phyloP scores from a whole-genome alignment of 2,888 invertebrate species.

The Parnassius glacialis region DNA sequence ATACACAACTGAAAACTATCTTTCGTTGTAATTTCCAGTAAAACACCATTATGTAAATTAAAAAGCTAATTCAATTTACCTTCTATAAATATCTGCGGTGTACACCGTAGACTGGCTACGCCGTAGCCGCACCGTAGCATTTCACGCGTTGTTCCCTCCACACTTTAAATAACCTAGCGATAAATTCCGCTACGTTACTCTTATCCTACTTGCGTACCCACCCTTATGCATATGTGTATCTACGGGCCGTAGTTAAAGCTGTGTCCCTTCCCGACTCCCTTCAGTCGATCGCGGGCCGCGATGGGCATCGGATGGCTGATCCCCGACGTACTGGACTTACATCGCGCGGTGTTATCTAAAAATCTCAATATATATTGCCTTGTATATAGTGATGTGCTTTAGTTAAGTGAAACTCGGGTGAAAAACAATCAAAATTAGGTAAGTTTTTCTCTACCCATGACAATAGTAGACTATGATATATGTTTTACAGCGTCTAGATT shows the following conservation, averaged over 20 bases:
- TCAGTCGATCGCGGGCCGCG: constrained; percentile 42
- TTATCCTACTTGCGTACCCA: constrained; percentile 22
- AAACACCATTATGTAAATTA: no score
- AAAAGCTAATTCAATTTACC: no score
- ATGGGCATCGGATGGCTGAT: constrained; percentile 7
- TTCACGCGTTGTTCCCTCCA: constrained; percentile 6
- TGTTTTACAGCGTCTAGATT: neutral
- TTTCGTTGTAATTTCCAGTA: no score
- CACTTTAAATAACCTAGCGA: constrained; percentile 23
- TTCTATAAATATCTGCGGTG: neutral
- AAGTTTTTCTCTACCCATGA: neutral
- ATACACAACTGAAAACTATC: no score
- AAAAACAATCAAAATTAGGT: neutral
- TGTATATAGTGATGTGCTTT: constrained; percentile 6
- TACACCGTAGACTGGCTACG: constrained; percentile 6
- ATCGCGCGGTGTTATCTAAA: neutral
- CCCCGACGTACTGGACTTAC: neutral
- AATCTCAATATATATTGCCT: neutral
- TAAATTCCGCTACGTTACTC: constrained; percentile 17
- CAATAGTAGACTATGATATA: neutral
- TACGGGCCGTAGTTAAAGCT: constrained; percentile 17
- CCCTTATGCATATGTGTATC: constrained; percentile 14
- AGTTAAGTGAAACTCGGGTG: neutral
- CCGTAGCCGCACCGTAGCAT: constrained; percentile 20
- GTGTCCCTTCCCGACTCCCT: constrained; percentile 21